phyloP scores from a whole-genome alignment of 2,888 invertebrate genomes.

The Colletes collaris region DNA sequence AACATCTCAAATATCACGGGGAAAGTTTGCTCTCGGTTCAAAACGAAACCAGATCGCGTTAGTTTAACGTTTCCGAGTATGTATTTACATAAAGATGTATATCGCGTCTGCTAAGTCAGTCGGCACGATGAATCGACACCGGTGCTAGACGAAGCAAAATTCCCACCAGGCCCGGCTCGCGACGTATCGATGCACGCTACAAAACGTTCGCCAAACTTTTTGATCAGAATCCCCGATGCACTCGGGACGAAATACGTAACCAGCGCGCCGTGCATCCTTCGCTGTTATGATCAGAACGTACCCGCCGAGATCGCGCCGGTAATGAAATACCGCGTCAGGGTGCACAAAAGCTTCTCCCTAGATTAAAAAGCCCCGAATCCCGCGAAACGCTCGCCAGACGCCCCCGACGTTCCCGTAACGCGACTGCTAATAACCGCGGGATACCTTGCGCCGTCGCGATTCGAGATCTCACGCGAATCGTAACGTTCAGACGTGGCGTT shows the following conservation, averaged over 20 bases:
- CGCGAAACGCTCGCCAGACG: background rate
- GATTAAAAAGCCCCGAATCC: constrained; percentile 36
- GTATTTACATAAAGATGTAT: no score
- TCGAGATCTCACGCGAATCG: constrained; percentile 18
- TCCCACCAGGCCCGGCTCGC: no score
- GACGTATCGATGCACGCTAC: background rate
- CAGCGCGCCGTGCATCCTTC: background rate
- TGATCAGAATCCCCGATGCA: background rate
- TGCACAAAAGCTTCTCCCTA: constrained; percentile 13
- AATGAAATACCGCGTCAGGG: constrained; percentile 15
- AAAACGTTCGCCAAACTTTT: background rate
- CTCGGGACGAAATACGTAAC: constrained; percentile 4
- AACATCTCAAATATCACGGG: no score
- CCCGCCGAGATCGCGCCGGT: background rate
- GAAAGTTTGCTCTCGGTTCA: no score
- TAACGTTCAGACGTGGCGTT: constrained; percentile 5
- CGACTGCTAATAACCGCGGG: constrained; percentile 1
- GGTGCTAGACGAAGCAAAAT: no score
- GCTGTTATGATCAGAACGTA: constrained; percentile 4
- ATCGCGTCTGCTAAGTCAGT: no score
- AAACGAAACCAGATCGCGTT: no score
- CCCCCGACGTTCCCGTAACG: constrained; percentile 10
- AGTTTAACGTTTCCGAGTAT: no score
- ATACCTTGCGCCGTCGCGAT: background rate
- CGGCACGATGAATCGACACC: no score